These are phyloP conservation scores for Furcula furcula DNA, from an alignment of 2,888 invertebrate genomes.

Conservation along the genomic window DNA sequence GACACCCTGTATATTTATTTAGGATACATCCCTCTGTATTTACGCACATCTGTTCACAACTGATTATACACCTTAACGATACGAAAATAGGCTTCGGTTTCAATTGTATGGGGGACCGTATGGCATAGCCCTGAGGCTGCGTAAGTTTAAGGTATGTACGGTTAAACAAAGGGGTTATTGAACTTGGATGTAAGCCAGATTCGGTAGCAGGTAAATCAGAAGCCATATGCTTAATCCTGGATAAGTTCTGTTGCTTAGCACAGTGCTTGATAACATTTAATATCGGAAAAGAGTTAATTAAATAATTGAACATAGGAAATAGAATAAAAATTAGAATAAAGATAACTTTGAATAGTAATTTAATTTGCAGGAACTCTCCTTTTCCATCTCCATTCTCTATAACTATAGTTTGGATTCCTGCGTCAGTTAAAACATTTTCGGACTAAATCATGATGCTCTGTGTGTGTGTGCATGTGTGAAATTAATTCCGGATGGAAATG, in stretches of 20 bases:
- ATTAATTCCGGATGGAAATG: no score
- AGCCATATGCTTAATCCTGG: conserved; percentile 48
- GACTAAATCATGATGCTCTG: no score
- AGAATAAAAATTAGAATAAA: no score
- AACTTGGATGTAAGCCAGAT: conserved; percentile 73
- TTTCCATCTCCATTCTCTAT: no score
- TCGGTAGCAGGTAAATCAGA: conserved; percentile 55
- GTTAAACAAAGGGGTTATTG: conserved; percentile 66
- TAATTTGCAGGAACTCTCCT: no score
- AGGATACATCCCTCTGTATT: conserved; percentile 72
- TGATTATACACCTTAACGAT: conserved; percentile 49
- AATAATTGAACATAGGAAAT: no score
- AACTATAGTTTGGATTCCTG: no score
- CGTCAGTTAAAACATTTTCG: no score
- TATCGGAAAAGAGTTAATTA: not conserved
- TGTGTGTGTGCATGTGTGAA: no score
- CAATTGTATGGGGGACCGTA: conserved; percentile 33
- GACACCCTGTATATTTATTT: conserved; percentile 73
- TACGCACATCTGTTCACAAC: conserved; percentile 44
- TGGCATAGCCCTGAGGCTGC: conserved; percentile 44
- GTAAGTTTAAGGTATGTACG: conserved; percentile 46
- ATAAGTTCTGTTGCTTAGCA: conserved; percentile 24
- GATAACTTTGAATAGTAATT: no score
- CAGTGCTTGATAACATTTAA: conserved; percentile 11
- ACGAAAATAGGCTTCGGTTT: conserved; percentile 40